Percentiles rank a stretch among this genome's conserved stretches.
phyloP scores from a whole-genome alignment of 2,113 vertebrate species.

The Notarius quadriscutis region DNA sequence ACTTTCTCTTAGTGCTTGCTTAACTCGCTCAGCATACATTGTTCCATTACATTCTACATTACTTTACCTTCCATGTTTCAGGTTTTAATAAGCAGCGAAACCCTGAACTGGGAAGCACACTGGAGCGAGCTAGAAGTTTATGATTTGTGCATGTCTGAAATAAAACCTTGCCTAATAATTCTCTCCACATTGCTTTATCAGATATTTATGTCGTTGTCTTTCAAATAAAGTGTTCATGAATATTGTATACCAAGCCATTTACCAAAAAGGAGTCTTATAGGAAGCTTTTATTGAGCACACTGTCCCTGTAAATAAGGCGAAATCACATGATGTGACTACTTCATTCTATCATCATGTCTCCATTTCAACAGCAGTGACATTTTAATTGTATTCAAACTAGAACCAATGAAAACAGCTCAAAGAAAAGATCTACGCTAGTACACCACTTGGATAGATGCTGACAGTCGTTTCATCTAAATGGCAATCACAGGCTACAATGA shows the following conservation, averaged over 20 bases:
- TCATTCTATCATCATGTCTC: neutral
- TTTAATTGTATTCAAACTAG: slow-evolving; percentile 30
- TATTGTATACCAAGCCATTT: neutral
- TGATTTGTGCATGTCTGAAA: neutral
- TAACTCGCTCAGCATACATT: neutral
- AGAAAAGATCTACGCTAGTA: neutral
- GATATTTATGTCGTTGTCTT: neutral
- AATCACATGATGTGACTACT: neutral
- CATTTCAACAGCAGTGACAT: slow-evolving; percentile 4
- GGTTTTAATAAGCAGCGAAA: neutral
- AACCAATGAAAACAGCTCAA: slow-evolving; percentile 29
- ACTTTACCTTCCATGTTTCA: neutral
- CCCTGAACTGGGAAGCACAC: neutral
- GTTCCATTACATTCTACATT: neutral
- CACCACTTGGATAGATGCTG: slow-evolving; percentile 35
- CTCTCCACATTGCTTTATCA: neutral
- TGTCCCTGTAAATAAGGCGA: neutral
- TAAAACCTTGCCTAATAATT: neutral
- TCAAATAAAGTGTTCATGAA: neutral
- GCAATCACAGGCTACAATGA: slow-evolving; percentile 66
- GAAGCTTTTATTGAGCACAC: neutral
- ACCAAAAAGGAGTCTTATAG: neutral
- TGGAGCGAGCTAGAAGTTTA: neutral
- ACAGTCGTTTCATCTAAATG: slow-evolving; percentile 63
- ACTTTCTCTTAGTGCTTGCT: neutral